Evolutionary conservation across 2,797 vertebrate genomes (phyloP).

Genomic region (Rhodeus uyekii): DNA sequence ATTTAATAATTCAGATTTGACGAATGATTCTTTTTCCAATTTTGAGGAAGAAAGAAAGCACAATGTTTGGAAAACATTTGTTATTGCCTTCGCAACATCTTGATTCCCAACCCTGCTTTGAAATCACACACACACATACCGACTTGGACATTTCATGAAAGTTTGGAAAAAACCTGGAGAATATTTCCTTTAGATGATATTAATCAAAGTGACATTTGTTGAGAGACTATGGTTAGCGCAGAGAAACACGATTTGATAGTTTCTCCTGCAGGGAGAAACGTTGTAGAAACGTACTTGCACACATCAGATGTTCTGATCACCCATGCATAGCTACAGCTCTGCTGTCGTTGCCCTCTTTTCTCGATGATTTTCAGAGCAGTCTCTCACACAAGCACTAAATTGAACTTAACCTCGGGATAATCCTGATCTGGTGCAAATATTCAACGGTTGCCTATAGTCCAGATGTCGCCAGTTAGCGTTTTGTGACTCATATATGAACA

Average conservation of each 20-base stretch:
- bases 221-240: neutral
- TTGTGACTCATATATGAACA: neutral
- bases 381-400: constrained; percentile 10
- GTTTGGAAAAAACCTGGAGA: constrained; percentile 24
- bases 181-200: neutral
- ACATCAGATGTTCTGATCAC: constrained; percentile 44
- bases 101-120: neutral
- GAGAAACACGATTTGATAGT: neutral
- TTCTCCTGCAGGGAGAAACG: constrained; percentile 21
- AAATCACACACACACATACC: neutral
- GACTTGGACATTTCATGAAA: neutral
- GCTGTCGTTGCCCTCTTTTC: constrained; percentile 26
- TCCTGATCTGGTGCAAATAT: neutral
- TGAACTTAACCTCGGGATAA: constrained; percentile 39
- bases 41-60: neutral
- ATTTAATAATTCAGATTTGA: no score
- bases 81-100: neutral
- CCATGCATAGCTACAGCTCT: constrained; percentile 30
- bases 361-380: neutral
- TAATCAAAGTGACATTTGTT: constrained; percentile 28
- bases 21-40: neutral
- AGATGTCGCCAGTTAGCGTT: neutral
- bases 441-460: neutral
- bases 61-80: neutral
- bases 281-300: constrained; percentile 11